Conservation (phyloP, 2,797 vertebrate genomes). For the Pygocentrus nattereri region DNA sequence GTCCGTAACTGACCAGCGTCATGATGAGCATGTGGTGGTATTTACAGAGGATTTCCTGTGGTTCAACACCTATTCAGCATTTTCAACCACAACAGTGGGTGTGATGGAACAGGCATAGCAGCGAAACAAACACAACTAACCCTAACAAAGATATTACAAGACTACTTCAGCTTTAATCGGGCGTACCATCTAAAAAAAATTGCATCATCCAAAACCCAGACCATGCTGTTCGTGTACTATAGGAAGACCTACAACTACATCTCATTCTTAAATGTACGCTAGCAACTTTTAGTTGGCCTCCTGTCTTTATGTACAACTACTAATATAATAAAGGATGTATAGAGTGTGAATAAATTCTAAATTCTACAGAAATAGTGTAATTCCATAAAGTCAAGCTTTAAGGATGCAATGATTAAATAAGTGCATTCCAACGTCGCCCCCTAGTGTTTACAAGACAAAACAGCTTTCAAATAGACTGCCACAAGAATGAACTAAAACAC, state of each 20-base stretch:
- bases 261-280: not conserved
- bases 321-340: not conserved
- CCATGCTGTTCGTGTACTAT: not conserved
- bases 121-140: not conserved
- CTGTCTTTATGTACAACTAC: not conserved
- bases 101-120: not conserved
- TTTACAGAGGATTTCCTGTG: constrained; percentile 11
- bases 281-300: not conserved
- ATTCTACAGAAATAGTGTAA: not conserved
- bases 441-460: constrained; percentile 26
- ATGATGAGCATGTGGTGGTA: constrained; percentile 15
- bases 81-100: not conserved
- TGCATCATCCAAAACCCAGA: not conserved
- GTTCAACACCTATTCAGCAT: constrained; percentile 12
- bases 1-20: constrained; percentile 30
- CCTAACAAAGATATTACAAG: not conserved
- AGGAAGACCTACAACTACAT: not conserved
- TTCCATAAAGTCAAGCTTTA: not conserved
- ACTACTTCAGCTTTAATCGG: not conserved
- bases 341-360: not conserved
- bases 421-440: constrained; percentile 18
- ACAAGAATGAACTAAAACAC: not conserved
- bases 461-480: not conserved
- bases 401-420: not conserved
- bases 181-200: not conserved